Evolutionary conservation across 2,113 vertebrate genomes (phyloP).

Genomic region (Phylloscopus whistleri): DNA sequence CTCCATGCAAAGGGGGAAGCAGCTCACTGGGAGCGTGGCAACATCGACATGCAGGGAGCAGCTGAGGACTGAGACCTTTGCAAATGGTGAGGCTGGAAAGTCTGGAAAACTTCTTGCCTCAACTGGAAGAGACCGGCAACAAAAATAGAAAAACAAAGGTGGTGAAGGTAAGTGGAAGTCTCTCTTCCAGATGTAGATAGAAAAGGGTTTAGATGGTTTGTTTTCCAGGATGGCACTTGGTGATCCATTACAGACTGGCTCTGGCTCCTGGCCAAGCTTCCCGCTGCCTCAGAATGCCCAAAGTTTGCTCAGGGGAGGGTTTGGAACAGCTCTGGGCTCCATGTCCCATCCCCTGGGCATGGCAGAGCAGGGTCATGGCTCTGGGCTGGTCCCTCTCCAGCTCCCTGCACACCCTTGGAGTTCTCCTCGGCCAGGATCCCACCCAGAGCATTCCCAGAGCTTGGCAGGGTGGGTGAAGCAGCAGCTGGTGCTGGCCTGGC

Average conservation of each 20-base stretch:
- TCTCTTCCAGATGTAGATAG: background rate
- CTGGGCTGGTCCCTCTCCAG: background rate
- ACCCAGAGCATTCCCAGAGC: background rate
- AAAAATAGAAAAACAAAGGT: background rate
- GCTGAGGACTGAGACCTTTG: background rate
- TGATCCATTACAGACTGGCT: background rate
- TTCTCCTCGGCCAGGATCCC: background rate
- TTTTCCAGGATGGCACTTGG: conserved; percentile 48
- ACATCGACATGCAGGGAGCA: conserved; percentile 34
- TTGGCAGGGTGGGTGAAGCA: background rate
- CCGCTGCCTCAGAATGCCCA: background rate
- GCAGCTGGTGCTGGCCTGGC: background rate
- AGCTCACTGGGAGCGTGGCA: background rate
- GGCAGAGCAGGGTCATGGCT: background rate
- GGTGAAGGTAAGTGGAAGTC: background rate
- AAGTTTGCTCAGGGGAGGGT: background rate
- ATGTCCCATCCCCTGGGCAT: background rate
- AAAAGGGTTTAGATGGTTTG: background rate
- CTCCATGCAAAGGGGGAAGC: conserved; percentile 17
- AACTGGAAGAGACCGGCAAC: background rate
- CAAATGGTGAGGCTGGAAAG: background rate
- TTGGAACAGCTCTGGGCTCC: background rate
- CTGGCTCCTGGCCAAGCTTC: background rate
- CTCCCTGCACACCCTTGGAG: background rate
- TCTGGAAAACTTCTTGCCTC: background rate